phyloP scores from a whole-genome alignment of 2,888 invertebrate genomes.

The Stenichneumon culpator region DNA sequence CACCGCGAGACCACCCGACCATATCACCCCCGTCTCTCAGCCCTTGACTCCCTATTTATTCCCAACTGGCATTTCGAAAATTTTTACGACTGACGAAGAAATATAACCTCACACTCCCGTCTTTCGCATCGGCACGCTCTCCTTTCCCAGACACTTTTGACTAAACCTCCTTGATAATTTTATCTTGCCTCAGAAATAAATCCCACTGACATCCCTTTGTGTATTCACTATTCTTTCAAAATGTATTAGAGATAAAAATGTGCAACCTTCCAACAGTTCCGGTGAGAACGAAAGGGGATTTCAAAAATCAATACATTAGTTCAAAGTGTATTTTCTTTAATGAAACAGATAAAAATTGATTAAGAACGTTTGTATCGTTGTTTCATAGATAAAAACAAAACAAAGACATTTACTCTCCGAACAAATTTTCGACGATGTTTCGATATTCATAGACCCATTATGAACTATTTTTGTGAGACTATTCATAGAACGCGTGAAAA shows the following conservation, averaged over 20 bases:
- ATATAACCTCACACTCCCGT: conserved; percentile 55
- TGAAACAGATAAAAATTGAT: neutral
- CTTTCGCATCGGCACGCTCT: conserved; percentile 17
- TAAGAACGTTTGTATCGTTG: neutral
- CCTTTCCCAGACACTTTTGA: neutral
- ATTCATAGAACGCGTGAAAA: neutral
- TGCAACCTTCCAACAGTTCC: neutral
- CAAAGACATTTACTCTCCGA: too few species aligned
- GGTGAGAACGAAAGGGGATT: too few species aligned
- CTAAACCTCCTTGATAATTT: conserved; percentile 21
- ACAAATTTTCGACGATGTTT: neutral
- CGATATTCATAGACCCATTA: neutral
- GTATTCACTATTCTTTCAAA: neutral
- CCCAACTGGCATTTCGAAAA: conserved; percentile 70
- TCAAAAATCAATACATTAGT: too few species aligned
- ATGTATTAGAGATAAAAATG: neutral
- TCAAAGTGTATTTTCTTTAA: too few species aligned
- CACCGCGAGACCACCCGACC: conserved; percentile 76
- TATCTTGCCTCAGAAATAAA: neutral
- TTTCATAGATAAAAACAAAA: neutral
- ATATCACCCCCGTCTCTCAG: conserved; percentile 26
- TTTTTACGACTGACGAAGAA: conserved; percentile 77
- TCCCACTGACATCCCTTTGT: neutral
- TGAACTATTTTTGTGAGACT: neutral
- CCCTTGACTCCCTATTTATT: conserved; percentile 45